Base-by-base conservation (phyloP, 2,888 invertebrate species). In the Amphipyra tragopoginis region DNA sequence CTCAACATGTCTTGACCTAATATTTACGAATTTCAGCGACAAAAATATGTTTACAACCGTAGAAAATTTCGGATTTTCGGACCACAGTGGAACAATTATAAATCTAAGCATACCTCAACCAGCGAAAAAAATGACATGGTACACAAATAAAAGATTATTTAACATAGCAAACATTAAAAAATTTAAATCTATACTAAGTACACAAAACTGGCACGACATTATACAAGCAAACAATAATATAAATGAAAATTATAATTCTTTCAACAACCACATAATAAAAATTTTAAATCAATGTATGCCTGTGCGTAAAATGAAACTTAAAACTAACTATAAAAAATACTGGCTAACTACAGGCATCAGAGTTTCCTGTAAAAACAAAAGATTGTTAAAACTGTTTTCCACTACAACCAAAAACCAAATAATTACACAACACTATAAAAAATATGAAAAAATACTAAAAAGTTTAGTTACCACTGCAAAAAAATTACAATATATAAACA, bases 201-300 rank as follows among this genome's bases (percentile, higher is more conserved):
- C 34, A 43, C n/a, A 43, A 9, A 49, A 43, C 8, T 57, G 57
- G 57, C 33, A 26, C 10, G 15, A 57, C 15, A 49, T 57, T 47
- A 40, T 13, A 8, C 8, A 14, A 14, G 14, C 13, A 14, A 9
- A 40, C 14, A 14, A 40, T 7, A 40, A 14, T 14, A 40, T 40
- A 14, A 40, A 40, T 7, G 14, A 40, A 40, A 40, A 40, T 7
- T 40, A 40, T 40, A 14, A 13, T 1, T 5, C 13, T 5, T 39
- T 39, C n/a, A 39, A 13, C 7, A 13, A 39, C 13, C 0, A n/a
- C 11, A 5, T 39, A n/a, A 39, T 11, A 13, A 13, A 1, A 5
- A 39, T 13, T 13, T 13, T 39, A 39, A 39, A 39, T 7, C 5
- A 39, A 39, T 39, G 39, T 11, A 39, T 39, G 7, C 39, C 39